These are phyloP conservation scores for Drosophila neocordata DNA, from an alignment of 1,140 invertebrate genomes.

Conservation along the genomic window DNA sequence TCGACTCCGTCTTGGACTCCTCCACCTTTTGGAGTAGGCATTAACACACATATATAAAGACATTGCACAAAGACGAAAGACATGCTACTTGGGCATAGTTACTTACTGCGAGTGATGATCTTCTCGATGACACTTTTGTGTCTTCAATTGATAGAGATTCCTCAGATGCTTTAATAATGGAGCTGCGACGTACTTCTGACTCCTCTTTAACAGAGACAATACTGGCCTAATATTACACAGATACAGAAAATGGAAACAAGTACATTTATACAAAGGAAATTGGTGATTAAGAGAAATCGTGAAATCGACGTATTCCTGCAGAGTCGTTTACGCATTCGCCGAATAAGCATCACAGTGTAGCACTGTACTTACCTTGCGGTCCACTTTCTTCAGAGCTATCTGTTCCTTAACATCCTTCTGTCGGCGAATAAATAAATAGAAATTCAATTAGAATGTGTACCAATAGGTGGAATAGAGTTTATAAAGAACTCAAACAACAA, in stretches of 20 bases:
- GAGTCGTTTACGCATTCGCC: background rate
- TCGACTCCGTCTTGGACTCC: conserved; percentile 86
- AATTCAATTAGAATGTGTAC: background rate
- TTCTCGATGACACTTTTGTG: conserved; percentile 53
- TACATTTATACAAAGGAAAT: conserved; percentile 16
- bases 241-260: conserved; percentile 5
- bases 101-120: conserved; percentile 72
- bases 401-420: conserved; percentile 48
- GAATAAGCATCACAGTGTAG: background rate
- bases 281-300: background rate
- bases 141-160: conserved; percentile 82
- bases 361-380: conserved; percentile 60
- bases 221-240: conserved; percentile 51
- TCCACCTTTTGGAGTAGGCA: conserved; percentile 72
- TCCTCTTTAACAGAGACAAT: conserved; percentile 66
- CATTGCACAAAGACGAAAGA: background rate
- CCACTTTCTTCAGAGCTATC: conserved; percentile 57
- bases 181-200: conserved; percentile 63
- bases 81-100: background rate
- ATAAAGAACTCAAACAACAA: background rate
- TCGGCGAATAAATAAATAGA: conserved; percentile 6
- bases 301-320: no score
- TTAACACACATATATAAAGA: background rate
- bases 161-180: conserved; percentile 47
- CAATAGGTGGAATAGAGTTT: background rate